A percentile compares a stretch with the other conserved stretches of the same genome.
phyloP scores from a whole-genome alignment of 2,888 invertebrate genomes.

The Zonitis immaculata region DNA sequence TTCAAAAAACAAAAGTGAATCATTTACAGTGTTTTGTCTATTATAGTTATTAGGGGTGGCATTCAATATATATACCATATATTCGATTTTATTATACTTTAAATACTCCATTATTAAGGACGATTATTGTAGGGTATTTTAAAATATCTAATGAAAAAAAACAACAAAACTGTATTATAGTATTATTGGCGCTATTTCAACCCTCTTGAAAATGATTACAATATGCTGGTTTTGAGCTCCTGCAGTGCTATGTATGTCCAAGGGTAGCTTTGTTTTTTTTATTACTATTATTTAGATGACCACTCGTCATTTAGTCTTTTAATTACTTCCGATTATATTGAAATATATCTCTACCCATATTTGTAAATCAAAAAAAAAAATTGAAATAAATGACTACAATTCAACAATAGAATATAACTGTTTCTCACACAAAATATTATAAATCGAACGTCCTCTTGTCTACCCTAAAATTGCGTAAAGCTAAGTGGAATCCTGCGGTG shows the following conservation, averaged over 20 bases:
- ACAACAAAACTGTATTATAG: too few species aligned
- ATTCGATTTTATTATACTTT: slow-evolving; percentile 12
- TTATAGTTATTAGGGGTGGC: slow-evolving; percentile 36
- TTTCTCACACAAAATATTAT: slow-evolving; percentile 31
- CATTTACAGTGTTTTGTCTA: slow-evolving; percentile 48
- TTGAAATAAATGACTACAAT: neutral
- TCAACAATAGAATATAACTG: slow-evolving; percentile 20
- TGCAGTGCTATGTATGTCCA: slow-evolving; percentile 35
- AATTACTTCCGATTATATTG: slow-evolving; percentile 1
- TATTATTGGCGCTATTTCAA: slow-evolving; percentile 26
- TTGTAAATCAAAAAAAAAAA: neutral
- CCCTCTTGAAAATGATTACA: slow-evolving; percentile 23
- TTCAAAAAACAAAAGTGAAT: slow-evolving; percentile 49
- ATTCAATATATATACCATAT: slow-evolving; percentile 8
- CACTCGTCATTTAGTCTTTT: slow-evolving; percentile 27
- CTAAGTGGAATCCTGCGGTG: slow-evolving; percentile 35
- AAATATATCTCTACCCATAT: neutral
- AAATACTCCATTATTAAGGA: slow-evolving; percentile 21
- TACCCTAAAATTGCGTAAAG: slow-evolving; percentile 34
- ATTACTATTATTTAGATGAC: slow-evolving; percentile 36
- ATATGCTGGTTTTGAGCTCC: slow-evolving; percentile 31
- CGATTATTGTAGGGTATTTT: slow-evolving; percentile 27
- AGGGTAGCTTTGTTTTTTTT: slow-evolving; percentile 34
- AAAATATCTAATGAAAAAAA: too few species aligned
- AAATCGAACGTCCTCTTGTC: slow-evolving; percentile 21